A percentile compares a stretch with the other conserved stretches of the same genome.
Conservation (phyloP, 2,113 vertebrate species). For the mouse (Mus musculus) region GRCm39 chr3:147653001-147653500, state of each 20-base stretch:
- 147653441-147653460: not conserved
- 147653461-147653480: not conserved
- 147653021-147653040: not conserved
- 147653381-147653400: not conserved
- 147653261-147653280: not conserved
- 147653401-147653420: not conserved
- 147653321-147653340: not conserved
- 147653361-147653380: not conserved
- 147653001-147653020: not conserved
- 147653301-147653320: not conserved
- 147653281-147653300: not conserved
- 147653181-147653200: not conserved
- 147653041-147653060: not conserved
- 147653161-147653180: not conserved
- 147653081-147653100: not conserved
- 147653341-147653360: not conserved
- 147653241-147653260: not conserved
- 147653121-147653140: not conserved
- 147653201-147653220: not conserved
- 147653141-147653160: not conserved
- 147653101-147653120: not conserved
- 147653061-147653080: not conserved
- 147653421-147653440: not conserved
- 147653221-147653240: not conserved
- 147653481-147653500: constrained; percentile 20